A percentile compares a stretch with the other conserved stretches of the same genome.
Conservation (phyloP, 2,797 vertebrate species). For the Pseudochromis fuscus region DNA sequence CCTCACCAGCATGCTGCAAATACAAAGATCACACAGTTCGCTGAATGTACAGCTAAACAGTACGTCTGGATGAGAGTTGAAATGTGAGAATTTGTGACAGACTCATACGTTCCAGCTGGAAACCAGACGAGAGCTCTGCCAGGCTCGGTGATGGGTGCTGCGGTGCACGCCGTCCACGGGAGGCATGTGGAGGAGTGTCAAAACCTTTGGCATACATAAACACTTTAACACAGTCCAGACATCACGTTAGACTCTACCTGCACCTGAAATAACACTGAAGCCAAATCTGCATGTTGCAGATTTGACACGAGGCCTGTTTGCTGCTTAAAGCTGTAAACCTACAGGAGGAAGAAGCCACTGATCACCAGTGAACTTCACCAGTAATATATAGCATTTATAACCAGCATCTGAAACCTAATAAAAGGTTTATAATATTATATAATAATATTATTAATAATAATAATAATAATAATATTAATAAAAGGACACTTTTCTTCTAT, state of each 20-base stretch:
- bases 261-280: slow-evolving; percentile 57
- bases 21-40: background rate
- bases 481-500: too few relatives aligned
- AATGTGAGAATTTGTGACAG: slow-evolving; percentile 22
- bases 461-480: too few relatives aligned
- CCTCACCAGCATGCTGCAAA: slow-evolving; percentile 8
- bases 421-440: background rate
- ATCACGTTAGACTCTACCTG: slow-evolving; percentile 30
- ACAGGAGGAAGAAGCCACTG: background rate
- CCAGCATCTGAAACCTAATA: background rate
- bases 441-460: too few relatives aligned
- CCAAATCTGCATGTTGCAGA: slow-evolving; percentile 8
- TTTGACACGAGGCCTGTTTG: slow-evolving; percentile 17
- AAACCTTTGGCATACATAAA: slow-evolving; percentile 42
- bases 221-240: slow-evolving; percentile 50
- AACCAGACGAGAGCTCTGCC: slow-evolving; percentile 2
- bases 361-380: background rate
- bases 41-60: slow-evolving; percentile 1
- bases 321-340: slow-evolving; percentile 20
- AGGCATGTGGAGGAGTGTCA: slow-evolving; percentile 39
- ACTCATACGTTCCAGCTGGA: slow-evolving; percentile 28
- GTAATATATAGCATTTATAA: background rate
- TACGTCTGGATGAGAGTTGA: background rate
- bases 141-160: slow-evolving; percentile 21
- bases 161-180: slow-evolving; percentile 7